phyloP scores from a whole-genome alignment of 2,888 invertebrate genomes.

The Dendrolimus houi region DNA sequence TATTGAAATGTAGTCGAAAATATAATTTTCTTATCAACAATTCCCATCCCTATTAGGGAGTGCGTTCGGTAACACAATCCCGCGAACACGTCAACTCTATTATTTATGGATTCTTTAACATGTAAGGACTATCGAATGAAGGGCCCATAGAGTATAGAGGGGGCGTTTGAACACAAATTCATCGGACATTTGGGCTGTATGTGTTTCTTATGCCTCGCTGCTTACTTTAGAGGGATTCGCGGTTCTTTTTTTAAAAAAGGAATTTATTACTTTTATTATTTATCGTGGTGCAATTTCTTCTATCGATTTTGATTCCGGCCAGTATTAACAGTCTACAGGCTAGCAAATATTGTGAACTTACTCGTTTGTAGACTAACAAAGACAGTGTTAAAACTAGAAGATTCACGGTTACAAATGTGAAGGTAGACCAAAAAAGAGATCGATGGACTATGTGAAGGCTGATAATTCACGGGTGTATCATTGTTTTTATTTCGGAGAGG shows the following conservation, averaged over 20 bases:
- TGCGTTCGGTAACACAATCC: conserved; percentile 56
- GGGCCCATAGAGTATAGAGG: conserved; percentile 15
- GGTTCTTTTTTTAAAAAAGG: neutral
- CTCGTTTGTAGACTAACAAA: too few relatives aligned
- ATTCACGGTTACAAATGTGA: too few relatives aligned
- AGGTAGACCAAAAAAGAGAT: too few relatives aligned
- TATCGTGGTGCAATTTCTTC: too few relatives aligned
- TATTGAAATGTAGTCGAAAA: too few relatives aligned
- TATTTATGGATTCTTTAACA: conserved; percentile 77
- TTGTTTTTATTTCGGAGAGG: too few relatives aligned
- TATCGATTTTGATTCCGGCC: too few relatives aligned
- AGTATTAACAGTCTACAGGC: too few relatives aligned
- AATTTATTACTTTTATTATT: neutral
- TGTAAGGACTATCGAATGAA: conserved; percentile 60
- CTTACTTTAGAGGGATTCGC: conserved; percentile 6
- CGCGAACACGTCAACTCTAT: conserved; percentile 70
- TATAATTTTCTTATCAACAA: neutral
- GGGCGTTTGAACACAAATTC: conserved; percentile 34
- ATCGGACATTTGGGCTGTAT: conserved; percentile 69
- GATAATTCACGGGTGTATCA: too few relatives aligned
- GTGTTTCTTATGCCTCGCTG: conserved; percentile 60
- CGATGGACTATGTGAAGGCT: too few relatives aligned
- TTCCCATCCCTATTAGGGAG: conserved; percentile 17
- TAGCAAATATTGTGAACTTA: too few relatives aligned
- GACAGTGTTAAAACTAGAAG: too few relatives aligned